Evolutionary conservation across 23 tunicate species (phyloP).

Genomic region (Halocynthia roretzi): DNA sequence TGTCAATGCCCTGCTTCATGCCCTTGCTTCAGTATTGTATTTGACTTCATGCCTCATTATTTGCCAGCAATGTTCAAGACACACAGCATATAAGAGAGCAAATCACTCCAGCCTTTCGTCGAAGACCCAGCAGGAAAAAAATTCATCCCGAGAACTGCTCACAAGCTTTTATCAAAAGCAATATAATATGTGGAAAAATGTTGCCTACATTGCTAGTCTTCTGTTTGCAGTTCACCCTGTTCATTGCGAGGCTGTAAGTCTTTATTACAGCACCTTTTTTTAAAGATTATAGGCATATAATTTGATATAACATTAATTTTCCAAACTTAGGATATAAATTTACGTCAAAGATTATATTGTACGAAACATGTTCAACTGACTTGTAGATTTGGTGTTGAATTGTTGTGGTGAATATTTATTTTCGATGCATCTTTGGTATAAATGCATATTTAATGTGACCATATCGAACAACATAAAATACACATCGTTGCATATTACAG

Average conservation of each 20-base stretch:
- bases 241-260: constrained; percentile 79
- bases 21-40: constrained; percentile 40
- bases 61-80: neutral
- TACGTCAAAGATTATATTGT: too few relatives aligned
- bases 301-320: too few relatives aligned
- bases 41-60: neutral
- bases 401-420: too few relatives aligned
- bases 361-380: too few relatives aligned
- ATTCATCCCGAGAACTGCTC: too few relatives aligned
- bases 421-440: too few relatives aligned
- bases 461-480: neutral
- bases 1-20: constrained; percentile 49
- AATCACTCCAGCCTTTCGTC: neutral
- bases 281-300: too few relatives aligned
- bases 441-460: too few relatives aligned
- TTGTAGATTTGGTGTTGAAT: too few relatives aligned
- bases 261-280: neutral
- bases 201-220: constrained; percentile 38
- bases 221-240: constrained; percentile 77
- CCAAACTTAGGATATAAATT: too few relatives aligned
- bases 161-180: neutral
- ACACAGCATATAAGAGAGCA: neutral
- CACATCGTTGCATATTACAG: constrained; percentile 19
- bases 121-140: neutral
- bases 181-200: neutral